Conservation (phyloP, 2,113 vertebrate genomes). For the Lonchura striata region DNA sequence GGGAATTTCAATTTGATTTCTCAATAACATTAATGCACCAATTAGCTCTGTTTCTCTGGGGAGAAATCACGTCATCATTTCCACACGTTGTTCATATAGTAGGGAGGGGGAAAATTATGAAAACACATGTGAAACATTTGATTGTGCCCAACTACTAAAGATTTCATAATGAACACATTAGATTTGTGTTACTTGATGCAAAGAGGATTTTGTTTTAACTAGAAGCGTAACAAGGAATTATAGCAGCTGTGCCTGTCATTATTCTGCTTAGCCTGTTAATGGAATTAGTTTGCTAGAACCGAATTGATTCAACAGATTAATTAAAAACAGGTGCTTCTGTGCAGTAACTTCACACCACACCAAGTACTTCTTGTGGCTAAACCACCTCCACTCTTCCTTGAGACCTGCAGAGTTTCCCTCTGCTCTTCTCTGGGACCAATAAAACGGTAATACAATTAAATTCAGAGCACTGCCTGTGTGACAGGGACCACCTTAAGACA, state of each 20-base stretch:
- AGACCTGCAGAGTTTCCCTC: background rate
- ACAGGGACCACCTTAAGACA: background rate
- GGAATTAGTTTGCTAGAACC: constrained; percentile 14
- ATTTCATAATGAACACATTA: background rate
- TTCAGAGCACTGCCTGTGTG: background rate
- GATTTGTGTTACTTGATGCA: background rate
- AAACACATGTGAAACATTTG: background rate
- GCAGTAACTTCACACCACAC: background rate
- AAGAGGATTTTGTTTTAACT: constrained; percentile 50
- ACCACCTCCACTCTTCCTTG: background rate
- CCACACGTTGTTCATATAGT: background rate
- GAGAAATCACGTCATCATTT: background rate
- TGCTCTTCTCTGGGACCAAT: background rate
- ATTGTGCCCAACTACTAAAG: background rate
- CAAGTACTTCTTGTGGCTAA: background rate
- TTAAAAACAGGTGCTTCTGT: constrained; percentile 21
- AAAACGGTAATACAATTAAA: background rate
- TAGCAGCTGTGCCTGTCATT: constrained; percentile 53
- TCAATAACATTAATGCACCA: background rate
- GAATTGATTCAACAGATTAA: constrained; percentile 41
- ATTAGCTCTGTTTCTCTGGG: background rate
- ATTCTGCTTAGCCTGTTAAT: constrained; percentile 37
- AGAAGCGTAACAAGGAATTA: constrained; percentile 3
- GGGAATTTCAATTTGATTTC: background rate
- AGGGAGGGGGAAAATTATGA: background rate